Evolutionary conservation across 2,113 vertebrate species (phyloP).

Genomic region (Electrona antarctica): DNA sequence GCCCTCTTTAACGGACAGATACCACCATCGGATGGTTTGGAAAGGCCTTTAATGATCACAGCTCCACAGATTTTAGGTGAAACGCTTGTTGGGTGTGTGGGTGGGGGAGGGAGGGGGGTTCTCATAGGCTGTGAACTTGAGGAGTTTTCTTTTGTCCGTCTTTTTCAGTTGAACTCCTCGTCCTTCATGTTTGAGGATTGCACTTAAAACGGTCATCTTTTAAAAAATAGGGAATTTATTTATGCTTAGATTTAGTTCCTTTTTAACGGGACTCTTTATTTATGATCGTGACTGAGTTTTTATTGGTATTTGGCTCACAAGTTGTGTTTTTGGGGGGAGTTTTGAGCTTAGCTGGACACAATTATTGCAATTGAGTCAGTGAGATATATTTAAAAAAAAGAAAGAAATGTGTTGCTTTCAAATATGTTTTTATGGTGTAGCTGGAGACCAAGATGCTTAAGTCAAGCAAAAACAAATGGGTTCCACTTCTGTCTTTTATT

Average conservation of each 20-base stretch:
- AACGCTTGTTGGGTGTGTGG: constrained; percentile 15
- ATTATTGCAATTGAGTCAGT: constrained; percentile 17
- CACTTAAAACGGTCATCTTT: constrained; percentile 69
- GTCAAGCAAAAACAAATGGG: constrained; percentile 51
- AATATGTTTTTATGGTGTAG: constrained; percentile 53
- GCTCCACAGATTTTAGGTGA: constrained; percentile 3
- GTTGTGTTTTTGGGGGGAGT: constrained; percentile 39
- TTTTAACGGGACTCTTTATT: constrained; percentile 68
- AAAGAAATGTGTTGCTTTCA: constrained; percentile 48
- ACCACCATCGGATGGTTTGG: constrained; percentile 8
- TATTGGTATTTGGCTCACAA: constrained; percentile 42
- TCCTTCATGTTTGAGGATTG: constrained; percentile 59
- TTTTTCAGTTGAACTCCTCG: constrained; percentile 45
- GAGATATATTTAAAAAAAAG: too few relatives aligned
- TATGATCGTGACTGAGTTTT: constrained; percentile 59
- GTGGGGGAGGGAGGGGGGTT: neutral
- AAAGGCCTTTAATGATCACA: constrained; percentile 17
- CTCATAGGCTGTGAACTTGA: constrained; percentile 25
- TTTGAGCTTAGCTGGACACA: constrained; percentile 25
- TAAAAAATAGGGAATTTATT: constrained; percentile 60
- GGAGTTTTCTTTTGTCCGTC: neutral
- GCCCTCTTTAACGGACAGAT: constrained; percentile 31
- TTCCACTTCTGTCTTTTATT: neutral
- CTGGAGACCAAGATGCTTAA: constrained; percentile 36
- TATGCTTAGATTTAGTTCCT: constrained; percentile 65